Evolutionary conservation across 2,888 invertebrate genomes (phyloP).

Genomic region (Dasypolia templi): DNA sequence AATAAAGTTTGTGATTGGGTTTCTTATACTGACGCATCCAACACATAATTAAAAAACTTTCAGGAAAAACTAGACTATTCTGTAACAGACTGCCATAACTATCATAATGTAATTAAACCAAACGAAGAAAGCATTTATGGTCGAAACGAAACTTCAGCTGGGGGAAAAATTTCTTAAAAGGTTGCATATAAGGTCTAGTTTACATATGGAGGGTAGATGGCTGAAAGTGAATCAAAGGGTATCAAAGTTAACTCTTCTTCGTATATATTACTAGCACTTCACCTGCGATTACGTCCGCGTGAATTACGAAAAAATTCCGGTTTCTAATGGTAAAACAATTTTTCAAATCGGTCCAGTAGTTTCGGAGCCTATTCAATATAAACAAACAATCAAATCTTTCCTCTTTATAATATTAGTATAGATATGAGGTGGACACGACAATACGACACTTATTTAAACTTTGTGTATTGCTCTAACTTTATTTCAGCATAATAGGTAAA

Average conservation of each 20-base stretch:
- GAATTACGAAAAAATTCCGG: too few species aligned
- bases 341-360: too few species aligned
- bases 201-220: slow-evolving; percentile 17
- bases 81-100: slow-evolving; percentile 46
- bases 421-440: background rate
- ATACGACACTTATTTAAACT: background rate
- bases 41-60: slow-evolving; percentile 58
- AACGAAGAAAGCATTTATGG: slow-evolving; percentile 55
- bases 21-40: slow-evolving; percentile 43
- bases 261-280: too few species aligned
- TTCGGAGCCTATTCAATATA: too few species aligned
- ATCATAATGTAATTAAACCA: slow-evolving; percentile 64
- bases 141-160: slow-evolving; percentile 33
- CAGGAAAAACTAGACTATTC: slow-evolving; percentile 47
- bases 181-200: slow-evolving; percentile 50
- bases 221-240: background rate
- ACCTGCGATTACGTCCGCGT: too few species aligned
- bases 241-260: background rate
- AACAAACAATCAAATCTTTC: too few species aligned
- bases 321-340: too few species aligned
- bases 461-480: background rate
- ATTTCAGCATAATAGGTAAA: slow-evolving; percentile 33
- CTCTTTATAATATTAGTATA: too few species aligned
- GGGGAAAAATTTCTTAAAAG: slow-evolving; percentile 56
- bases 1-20: too few species aligned